Conservation (phyloP, 2,113 vertebrate species). For the Austrofundulus limnaeus region DNA sequence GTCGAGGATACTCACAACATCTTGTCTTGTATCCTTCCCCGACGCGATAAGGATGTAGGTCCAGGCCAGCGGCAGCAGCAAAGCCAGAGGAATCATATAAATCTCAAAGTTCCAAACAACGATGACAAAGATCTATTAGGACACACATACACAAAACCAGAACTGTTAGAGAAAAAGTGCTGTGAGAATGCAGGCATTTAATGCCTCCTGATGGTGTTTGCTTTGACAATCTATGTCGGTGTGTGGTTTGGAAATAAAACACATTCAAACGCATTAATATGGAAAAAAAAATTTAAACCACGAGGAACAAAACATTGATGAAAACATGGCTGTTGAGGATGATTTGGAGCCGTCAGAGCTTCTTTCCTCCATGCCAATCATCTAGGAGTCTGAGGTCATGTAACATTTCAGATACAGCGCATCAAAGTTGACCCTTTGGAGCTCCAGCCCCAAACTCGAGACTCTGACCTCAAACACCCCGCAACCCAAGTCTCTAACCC, state of each 20-base stretch:
- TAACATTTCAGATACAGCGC: slow-evolving; percentile 47
- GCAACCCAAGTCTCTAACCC: slow-evolving; percentile 74
- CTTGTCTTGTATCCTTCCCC: slow-evolving; percentile 92
- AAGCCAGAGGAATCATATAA: slow-evolving; percentile 93
- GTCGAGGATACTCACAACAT: slow-evolving; percentile 84
- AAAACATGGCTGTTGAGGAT: slow-evolving; percentile 43
- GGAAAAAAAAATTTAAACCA: slow-evolving; percentile 60
- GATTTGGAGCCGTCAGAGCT: slow-evolving; percentile 56
- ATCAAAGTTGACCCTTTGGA: slow-evolving; percentile 58
- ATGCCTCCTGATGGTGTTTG: slow-evolving; percentile 14
- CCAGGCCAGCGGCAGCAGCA: slow-evolving; percentile 91
- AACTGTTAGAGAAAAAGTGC: slow-evolving; percentile 21
- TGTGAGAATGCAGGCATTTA: slow-evolving; percentile 18
- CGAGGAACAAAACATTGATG: slow-evolving; percentile 33
- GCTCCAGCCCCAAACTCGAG: slow-evolving; percentile 45
- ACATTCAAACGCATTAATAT: slow-evolving; percentile 52
- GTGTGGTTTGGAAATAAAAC: slow-evolving; percentile 23
- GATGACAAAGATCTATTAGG: slow-evolving; percentile 88
- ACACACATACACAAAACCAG: slow-evolving; percentile 27
- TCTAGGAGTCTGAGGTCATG: slow-evolving; percentile 58
- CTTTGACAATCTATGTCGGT: slow-evolving; percentile 40
- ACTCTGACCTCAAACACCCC: slow-evolving; percentile 67
- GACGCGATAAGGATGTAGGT: slow-evolving; percentile 93
- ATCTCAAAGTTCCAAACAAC: slow-evolving; percentile 99
- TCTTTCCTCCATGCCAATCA: slow-evolving; percentile 71